Evolutionary conservation across 2,888 invertebrate species (phyloP), one percentile per base, ranked within the genome.

Genomic region (Cephus sareptanus): DNA sequence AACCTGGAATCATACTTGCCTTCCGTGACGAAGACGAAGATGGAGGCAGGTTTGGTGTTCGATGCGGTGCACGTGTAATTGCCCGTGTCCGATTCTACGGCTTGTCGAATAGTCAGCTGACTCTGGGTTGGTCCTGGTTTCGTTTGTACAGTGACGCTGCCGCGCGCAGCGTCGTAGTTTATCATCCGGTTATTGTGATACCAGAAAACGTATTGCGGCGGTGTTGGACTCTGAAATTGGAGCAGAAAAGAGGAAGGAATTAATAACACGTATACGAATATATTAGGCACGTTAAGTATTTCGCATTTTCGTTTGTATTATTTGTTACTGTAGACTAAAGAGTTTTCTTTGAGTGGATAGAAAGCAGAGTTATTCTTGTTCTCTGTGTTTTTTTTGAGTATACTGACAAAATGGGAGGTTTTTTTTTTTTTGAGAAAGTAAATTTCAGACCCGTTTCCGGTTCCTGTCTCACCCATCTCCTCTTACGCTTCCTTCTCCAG

Each of bases 141-240:
- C 84, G 97, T 97, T 91, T 95, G 94, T 89, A 98, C 97, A 84
- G 94, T 94, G 85, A 97, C 96, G 85, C 95, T 95, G 85, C 97
- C 96, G 89, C 97, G 94, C 87, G 96, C 93, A 87, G 94, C 95
- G 92, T 97, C 97, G 93, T 97, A 97, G 94, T 97, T 98, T 93
- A 98, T 97, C 96, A 98, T 97, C 90, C 96, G 95, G 92, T 96
- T 96, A 93, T 98, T 97, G 93, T 97, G 97, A 93, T 96, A 97
- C 98, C 98, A 98, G 93, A 97, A 97, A 90, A 98, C 97, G 93
- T 97, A 98, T 93, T 97, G 97, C 84, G 97, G 97, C 85, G 97
- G 97, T 90, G 96, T 96, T 77, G 97, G 97, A 91, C 97, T 97
- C 96, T 97, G 94, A 4, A 94, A 94, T 85, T 75, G 15, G 75